Evolutionary conservation across 2,888 invertebrate species (phyloP), one percentile per base, ranked within the genome.

Genomic region (Masnerella sp.): DNA sequence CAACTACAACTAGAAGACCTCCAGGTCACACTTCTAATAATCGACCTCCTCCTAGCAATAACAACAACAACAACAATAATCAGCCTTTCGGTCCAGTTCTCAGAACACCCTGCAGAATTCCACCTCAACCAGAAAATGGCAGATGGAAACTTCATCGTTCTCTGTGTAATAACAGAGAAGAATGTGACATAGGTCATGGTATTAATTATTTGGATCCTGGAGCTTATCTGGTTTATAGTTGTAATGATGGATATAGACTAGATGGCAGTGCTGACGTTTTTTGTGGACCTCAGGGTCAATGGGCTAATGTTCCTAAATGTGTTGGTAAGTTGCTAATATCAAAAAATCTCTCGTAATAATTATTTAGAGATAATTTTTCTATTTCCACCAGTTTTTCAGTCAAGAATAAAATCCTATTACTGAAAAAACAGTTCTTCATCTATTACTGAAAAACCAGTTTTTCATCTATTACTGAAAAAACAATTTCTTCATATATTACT

Each of bases 51-150:
- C n/a, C n/a, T n/a, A n/a, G n/a, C n/a, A n/a, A n/a, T n/a, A n/a
- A n/a, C n/a, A n/a, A n/a, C n/a, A n/a, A n/a, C n/a, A n/a, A n/a
- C n/a, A n/a, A n/a, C 17, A 43, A 43, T 5, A n/a, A 42, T 5
- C 42, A 36, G 5, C 15, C 59, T 0, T 7, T 36, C 1, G 12
- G 8, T 18, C 38, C 59, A 2, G 38, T n/a, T 14, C 52, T 54
- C 11, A 47, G 30, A 15, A 47, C 25, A 9, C 64, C 61, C 3
- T 87, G 87, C 65, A 30, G 12, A 18, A 67, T 79, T 25, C 86
- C 85, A 3, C 14, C 62, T 0, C 83, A 84, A 54, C 85, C 82
- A 1, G 11, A 43, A 43, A 81, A 87, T 51, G 86, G 87, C 25
- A 51, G 30, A 0, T 83, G 83, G 82, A 77, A 74, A 36, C 64